Base-by-base conservation (phyloP, 2,797 vertebrate genomes). In the Rhynchotus rufescens region DNA sequence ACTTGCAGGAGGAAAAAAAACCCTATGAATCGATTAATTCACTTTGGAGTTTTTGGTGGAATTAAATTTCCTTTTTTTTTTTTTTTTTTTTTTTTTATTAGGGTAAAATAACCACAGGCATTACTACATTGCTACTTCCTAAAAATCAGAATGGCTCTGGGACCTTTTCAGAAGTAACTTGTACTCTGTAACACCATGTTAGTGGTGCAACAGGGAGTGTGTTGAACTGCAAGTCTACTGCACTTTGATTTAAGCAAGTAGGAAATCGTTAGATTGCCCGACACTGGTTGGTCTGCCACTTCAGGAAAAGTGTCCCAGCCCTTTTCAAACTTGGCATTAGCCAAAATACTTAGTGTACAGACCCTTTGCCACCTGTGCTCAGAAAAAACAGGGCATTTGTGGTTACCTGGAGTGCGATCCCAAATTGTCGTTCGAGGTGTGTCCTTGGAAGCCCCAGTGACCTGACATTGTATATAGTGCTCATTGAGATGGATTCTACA, bases 11-110 rank as follows among this genome's bases (percentile, higher is more conserved):
- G 26, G 52, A 93, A 76, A 86, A 44, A 11, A 40, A 40, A 40
- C 38, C 49, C 54, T 80, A 32, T 32, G 32, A 77, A 44, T 64
- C 28, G 34, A 44, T 91, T 15, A 82, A 85, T 65, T 90, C 1
- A 44, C 5, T 84, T 78, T 47, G 68, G 86, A 62, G 52, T 65
- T 91, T 94, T 72, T 80, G 45, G 15, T 95, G 54, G 67, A 79
- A 84, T 77, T 51, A 67, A 44, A 34, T 78, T 72, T 66, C 15
- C 75, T 87, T 95, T 68, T 80, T 68, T 7, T 83, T 36, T 36
- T 36, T 36, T 36, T 36, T 36, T 36, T n/a, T n/a, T 75, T 87
- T 95, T 68, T 80, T 68, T 7, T 80, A 12, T 92, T 34, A 56
- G 47, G 59, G 38, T 85, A 28, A 83, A 84, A 66, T 80, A 94